Conservation (phyloP, 2,113 vertebrate genomes). For the Cygnus atratus region DNA sequence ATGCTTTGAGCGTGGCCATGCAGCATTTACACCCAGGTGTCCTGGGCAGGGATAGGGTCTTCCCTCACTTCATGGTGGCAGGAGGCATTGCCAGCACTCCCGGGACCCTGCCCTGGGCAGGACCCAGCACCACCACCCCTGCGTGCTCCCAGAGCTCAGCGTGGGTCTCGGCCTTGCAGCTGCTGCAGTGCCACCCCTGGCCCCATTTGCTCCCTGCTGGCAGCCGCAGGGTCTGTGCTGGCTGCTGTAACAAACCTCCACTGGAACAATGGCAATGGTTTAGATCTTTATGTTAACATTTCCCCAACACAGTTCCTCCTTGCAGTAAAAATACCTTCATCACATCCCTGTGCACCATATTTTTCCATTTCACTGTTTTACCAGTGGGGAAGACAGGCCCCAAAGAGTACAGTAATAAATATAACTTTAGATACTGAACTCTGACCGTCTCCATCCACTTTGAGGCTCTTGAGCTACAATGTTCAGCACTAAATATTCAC, state of each 20-base stretch:
- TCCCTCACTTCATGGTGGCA: background rate
- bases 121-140: rapidly evolving
- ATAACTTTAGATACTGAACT: background rate
- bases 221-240: background rate
- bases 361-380: background rate
- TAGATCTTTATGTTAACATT: background rate
- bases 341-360: background rate
- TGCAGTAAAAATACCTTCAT: background rate
- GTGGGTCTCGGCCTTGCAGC: background rate
- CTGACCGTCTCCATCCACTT: background rate
- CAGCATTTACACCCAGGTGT: background rate
- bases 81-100: background rate
- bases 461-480: background rate
- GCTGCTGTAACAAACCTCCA: background rate
- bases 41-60: background rate
- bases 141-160: rapidly evolving
- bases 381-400: background rate
- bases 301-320: background rate
- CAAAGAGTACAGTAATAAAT: background rate
- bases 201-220: background rate
- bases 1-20: no score
- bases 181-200: background rate
- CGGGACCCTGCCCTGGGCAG: background rate
- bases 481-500: background rate
- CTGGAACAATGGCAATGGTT: background rate